A percentile compares a stretch with the other conserved stretches of the same genome.
phyloP scores from a whole-genome alignment of 2,113 vertebrate species.

The Jaculus jaculus region DNA sequence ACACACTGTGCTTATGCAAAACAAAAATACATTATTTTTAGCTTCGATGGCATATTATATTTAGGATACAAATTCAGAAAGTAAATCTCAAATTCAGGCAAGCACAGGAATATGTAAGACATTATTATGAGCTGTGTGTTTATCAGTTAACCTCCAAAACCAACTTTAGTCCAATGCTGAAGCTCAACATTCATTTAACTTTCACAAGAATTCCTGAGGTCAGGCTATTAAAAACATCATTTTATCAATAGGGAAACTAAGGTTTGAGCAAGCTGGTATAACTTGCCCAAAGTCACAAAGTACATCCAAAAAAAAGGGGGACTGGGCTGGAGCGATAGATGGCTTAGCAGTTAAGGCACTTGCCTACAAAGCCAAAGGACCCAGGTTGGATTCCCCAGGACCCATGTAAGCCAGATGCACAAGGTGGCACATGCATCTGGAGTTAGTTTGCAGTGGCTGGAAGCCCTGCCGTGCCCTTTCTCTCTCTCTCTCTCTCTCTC shows the following conservation, averaged over 20 bases:
- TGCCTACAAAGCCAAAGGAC: too few relatives aligned
- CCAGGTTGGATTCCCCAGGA: too few relatives aligned
- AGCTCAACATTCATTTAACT: constrained; percentile 17
- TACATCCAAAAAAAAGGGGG: neutral
- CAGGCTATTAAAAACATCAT: constrained; percentile 41
- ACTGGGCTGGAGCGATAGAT: too few relatives aligned
- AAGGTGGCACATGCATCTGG: too few relatives aligned
- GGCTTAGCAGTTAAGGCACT: too few relatives aligned
- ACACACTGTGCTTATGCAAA: neutral
- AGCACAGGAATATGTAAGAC: neutral
- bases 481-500: too few relatives aligned
- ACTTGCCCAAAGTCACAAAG: neutral
- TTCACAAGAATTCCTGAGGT: neutral
- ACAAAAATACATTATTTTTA: neutral
- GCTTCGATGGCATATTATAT: neutral
- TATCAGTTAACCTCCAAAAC: neutral
- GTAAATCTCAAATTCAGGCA: neutral
- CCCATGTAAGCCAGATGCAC: too few relatives aligned
- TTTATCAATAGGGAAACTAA: constrained; percentile 52
- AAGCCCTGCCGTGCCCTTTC: too few relatives aligned
- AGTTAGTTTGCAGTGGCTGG: too few relatives aligned
- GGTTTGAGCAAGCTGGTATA: constrained; percentile 9
- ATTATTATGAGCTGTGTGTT: neutral
- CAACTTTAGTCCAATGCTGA: neutral
- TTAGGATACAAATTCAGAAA: constrained; percentile 3